A percentile compares a stretch with the other conserved stretches of the same genome.
Conservation (phyloP, 2,113 vertebrate genomes). For the Proterorhinus semilunaris region DNA sequence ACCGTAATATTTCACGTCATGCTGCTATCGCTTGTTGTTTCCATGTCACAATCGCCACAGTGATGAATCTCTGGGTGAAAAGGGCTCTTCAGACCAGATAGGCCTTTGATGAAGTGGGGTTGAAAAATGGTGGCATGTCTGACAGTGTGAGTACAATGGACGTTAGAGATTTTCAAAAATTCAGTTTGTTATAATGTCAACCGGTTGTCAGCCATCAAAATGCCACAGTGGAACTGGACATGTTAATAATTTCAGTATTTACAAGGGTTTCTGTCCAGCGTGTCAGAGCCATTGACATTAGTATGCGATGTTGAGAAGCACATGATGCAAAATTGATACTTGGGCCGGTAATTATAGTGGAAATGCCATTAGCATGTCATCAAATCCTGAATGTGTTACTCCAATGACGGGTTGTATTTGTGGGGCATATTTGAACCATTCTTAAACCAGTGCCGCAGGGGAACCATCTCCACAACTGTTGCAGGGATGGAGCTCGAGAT, state of each 20-base stretch:
- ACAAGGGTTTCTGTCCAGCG: neutral
- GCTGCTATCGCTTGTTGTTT: conserved; percentile 12
- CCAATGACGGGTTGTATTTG: too few relatives aligned
- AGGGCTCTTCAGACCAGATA: conserved; percentile 5
- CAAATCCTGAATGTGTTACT: neutral
- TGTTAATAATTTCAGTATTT: neutral
- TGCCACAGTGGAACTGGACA: neutral
- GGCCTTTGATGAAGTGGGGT: conserved; percentile 9
- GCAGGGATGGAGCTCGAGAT: too few relatives aligned
- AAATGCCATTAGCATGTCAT: neutral
- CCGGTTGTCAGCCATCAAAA: neutral
- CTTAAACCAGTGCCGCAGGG: too few relatives aligned
- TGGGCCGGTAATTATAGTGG: neutral
- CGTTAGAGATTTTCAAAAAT: neutral
- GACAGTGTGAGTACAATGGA: neutral
- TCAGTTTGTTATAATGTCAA: neutral
- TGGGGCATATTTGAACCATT: too few relatives aligned
- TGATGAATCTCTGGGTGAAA: conserved; percentile 2
- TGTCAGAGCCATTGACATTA: neutral
- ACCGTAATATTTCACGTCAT: conserved; percentile 8
- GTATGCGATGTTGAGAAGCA: neutral
- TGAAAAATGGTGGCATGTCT: neutral
- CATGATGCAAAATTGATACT: neutral
- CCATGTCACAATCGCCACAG: neutral
- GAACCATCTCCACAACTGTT: too few relatives aligned